These are phyloP conservation scores for Siderastrea siderea DNA, from an alignment of 92 coral and sea anemone species.

Conservation along the genomic window DNA sequence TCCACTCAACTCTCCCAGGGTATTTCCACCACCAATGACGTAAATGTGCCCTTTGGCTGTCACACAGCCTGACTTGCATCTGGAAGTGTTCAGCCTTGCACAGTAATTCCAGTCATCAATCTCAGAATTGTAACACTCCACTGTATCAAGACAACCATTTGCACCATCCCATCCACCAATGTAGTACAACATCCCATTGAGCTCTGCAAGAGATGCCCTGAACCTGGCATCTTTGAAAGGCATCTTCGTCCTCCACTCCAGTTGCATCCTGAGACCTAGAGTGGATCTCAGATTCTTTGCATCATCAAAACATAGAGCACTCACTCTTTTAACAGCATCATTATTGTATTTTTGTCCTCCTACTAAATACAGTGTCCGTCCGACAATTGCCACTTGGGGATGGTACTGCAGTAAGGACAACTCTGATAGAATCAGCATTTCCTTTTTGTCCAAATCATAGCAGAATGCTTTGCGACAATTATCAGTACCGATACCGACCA, in stretches of 20 bases:
- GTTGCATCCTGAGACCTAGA: slow-evolving; percentile 6
- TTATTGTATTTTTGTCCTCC: slow-evolving; percentile 76
- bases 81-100: slow-evolving; percentile 66
- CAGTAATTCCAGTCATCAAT: slow-evolving; percentile 68
- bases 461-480: slow-evolving; percentile 77
- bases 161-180: slow-evolving; percentile 76
- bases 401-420: slow-evolving; percentile 62
- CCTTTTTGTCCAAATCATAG: slow-evolving; percentile 77
- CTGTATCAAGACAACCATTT: slow-evolving; percentile 65
- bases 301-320: slow-evolving; percentile 65
- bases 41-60: slow-evolving; percentile 60
- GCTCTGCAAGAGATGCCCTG: slow-evolving; percentile 65
- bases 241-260: slow-evolving; percentile 74
- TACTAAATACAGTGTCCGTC: slow-evolving; percentile 75
- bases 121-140: slow-evolving; percentile 80
- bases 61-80: slow-evolving; percentile 78
- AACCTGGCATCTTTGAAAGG: slow-evolving; percentile 70
- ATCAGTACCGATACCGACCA: slow-evolving; percentile 77
- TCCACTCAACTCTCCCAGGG: slow-evolving; percentile 33
- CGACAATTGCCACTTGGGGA: slow-evolving; percentile 71
- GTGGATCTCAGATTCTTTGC: slow-evolving; percentile 41
- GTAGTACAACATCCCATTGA: slow-evolving; percentile 70
- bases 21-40: slow-evolving; percentile 81
- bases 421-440: slow-evolving; percentile 64
- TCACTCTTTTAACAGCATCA: slow-evolving; percentile 63